Percentiles rank a stretch among this genome's conserved stretches.
phyloP scores from a whole-genome alignment of 1,140 invertebrate species.

The Psilanteris sp. region DNA sequence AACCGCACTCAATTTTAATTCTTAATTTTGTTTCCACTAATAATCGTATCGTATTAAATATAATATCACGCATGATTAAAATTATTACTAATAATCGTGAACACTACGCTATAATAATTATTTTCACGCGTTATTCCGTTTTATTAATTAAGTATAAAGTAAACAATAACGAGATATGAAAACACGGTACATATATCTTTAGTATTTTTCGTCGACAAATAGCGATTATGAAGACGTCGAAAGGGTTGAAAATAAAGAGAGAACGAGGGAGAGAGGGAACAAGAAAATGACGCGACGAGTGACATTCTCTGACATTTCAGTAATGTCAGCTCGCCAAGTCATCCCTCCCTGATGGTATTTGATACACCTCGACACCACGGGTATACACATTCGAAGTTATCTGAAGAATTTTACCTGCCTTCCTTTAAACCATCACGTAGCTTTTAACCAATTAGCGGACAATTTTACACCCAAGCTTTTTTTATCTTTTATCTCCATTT shows the following conservation, averaged over 20 bases:
- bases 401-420: constrained; percentile 57
- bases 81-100: too few relatives aligned
- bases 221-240: constrained; percentile 49
- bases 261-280: constrained; percentile 32
- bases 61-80: too few relatives aligned
- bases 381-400: constrained; percentile 52
- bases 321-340: constrained; percentile 70
- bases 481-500: not conserved
- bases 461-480: constrained; percentile 11
- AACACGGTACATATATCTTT: not conserved
- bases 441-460: constrained; percentile 50
- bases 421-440: constrained; percentile 43
- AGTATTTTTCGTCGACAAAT: constrained; percentile 36
- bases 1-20: too few relatives aligned
- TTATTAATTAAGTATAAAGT: too few relatives aligned
- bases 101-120: too few relatives aligned
- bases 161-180: too few relatives aligned
- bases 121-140: too few relatives aligned
- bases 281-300: constrained; percentile 59
- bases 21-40: too few relatives aligned
- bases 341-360: constrained; percentile 58
- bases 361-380: constrained; percentile 52
- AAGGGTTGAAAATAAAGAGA: constrained; percentile 58
- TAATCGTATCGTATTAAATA: too few relatives aligned
- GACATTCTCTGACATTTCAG: constrained; percentile 78